Evolutionary conservation across 2,113 vertebrate genomes (phyloP), one percentile per base, ranked within the genome.

Genomic region (Tyrannus savana): DNA sequence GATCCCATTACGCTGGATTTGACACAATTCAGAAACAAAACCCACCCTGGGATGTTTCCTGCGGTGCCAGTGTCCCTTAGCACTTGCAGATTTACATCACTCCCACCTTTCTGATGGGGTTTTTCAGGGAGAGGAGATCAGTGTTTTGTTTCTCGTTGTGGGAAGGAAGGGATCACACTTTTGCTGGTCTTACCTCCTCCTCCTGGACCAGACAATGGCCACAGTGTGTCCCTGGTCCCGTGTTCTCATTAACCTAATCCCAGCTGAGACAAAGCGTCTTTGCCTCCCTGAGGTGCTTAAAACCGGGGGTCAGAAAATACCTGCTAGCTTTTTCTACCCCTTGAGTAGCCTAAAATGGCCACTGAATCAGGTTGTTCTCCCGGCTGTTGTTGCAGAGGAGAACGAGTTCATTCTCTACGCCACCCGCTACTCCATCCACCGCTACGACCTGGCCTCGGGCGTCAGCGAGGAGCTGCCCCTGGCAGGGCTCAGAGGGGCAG

Each of bases 351-450:
- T 1, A 5, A 31, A 77, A 7, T 0, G 1, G 28, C 31, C 21
- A 8, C 84, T 76, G 24, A 89, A 33, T 17, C 17, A 86, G 24
- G 55, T 4, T 52, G 50, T 16, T 52, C 25, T 28, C 0, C 46
- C 84, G 37, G 7, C 64, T 95, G n/a, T 97, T 55, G 74, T 69
- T 94, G 79, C 96, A 99, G 99, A 99, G 97, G 99, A 99, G 97
- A 99, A 99, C 5, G 99, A 99, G 96, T 99, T 99, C 95, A 99
- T 99, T 93, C 97, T 99, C 81, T 99, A 99, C 0, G 99, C 99
- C 9, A 98, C 98, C 86, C 98, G 99, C 44, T 99, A 98, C 97
- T 98, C 99, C 92, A 99, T 99, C 96, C 98, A 99, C 77, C 99
- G 99, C 75, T 99, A 99, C 2, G 98, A 99, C 97, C 98, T 99